Conservation (phyloP, 2,797 vertebrate species). For the Alosa sapidissima region DNA sequence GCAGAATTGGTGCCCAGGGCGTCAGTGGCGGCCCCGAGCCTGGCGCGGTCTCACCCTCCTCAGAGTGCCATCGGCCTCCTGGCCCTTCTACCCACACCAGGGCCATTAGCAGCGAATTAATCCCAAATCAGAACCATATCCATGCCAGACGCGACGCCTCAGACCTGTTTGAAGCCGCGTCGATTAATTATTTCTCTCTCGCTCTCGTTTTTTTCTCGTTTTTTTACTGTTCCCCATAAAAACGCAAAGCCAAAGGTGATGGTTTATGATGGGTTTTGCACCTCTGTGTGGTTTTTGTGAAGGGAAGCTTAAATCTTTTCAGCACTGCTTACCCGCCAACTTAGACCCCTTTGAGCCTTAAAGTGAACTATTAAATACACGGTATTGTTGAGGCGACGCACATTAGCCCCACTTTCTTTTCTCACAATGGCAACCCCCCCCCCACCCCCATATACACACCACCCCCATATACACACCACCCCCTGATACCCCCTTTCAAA, state of each 20-base stretch:
- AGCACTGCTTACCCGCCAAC: constrained; percentile 51
- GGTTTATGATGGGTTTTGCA: constrained; percentile 68
- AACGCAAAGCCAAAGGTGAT: constrained; percentile 63
- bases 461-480: background rate
- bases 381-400: constrained; percentile 54
- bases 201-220: background rate
- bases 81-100: constrained; percentile 62
- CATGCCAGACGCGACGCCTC: constrained; percentile 53
- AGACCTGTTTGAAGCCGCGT: constrained; percentile 65
- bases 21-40: background rate
- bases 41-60: background rate
- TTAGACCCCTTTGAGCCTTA: constrained; percentile 60
- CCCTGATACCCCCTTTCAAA: constrained; percentile 30
- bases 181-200: constrained; percentile 68
- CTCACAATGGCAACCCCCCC: constrained; percentile 1
- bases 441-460: too few species aligned
- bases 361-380: constrained; percentile 63
- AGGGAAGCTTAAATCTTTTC: constrained; percentile 36
- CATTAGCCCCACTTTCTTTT: constrained; percentile 37
- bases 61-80: background rate
- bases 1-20: background rate
- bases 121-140: constrained; percentile 67
- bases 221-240: constrained; percentile 66
- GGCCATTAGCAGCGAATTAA: constrained; percentile 78
- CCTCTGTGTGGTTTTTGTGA: constrained; percentile 63